These are phyloP conservation scores for Limnephilus auricula DNA, from an alignment of 2,888 invertebrate species.

Conservation along the genomic window DNA sequence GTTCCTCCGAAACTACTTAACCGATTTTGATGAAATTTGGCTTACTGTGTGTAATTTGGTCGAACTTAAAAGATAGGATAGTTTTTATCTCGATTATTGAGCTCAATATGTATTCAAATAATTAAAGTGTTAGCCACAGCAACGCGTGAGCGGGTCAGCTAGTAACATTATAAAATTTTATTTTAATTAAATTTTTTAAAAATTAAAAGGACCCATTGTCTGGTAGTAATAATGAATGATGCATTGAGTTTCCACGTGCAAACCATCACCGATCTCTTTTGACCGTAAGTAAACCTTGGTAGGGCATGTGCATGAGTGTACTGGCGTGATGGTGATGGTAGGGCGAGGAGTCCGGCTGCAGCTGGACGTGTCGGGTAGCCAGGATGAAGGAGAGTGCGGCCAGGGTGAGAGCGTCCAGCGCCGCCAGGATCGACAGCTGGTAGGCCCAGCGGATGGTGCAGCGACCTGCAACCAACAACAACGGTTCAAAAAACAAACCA, in stretches of 20 bases:
- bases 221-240: neutral
- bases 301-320: constrained; percentile 81
- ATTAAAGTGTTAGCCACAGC: too few relatives aligned
- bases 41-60: too few relatives aligned
- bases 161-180: too few relatives aligned
- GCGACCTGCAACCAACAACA: constrained; percentile 79
- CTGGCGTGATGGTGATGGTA: constrained; percentile 78
- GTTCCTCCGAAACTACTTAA: too few relatives aligned
- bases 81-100: too few relatives aligned
- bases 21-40: too few relatives aligned
- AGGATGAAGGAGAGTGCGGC: constrained; percentile 95
- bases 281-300: constrained; percentile 77
- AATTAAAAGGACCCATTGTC: neutral
- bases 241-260: constrained; percentile 9
- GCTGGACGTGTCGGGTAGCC: constrained; percentile 91
- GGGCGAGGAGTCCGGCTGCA: constrained; percentile 84
- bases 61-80: too few relatives aligned
- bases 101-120: too few relatives aligned
- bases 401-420: constrained; percentile 90
- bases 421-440: constrained; percentile 93
- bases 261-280: neutral
- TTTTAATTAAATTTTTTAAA: too few relatives aligned
- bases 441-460: constrained; percentile 97
- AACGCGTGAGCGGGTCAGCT: too few relatives aligned
- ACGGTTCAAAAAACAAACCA: neutral